Evolutionary conservation across 2,113 vertebrate genomes (phyloP), one percentile per base, ranked within the genome.

Genomic region (Isichthys henryi): DNA sequence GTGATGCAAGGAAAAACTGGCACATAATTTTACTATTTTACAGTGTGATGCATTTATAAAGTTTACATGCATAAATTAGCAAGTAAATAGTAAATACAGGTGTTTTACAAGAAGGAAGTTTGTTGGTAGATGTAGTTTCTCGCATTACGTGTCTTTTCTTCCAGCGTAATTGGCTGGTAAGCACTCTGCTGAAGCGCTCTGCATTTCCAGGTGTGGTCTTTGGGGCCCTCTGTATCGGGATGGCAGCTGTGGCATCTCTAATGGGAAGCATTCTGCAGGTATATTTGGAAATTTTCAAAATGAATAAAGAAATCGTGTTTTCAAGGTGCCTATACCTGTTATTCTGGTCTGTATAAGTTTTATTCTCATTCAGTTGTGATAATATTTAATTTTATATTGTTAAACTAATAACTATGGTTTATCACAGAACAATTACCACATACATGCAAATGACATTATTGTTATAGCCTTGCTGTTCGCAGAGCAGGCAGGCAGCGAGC

Each of bases 181-280:
- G 17, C 46, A 7, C 8, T 83, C 13, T 43, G 80, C 80, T 83
- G 15, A 46, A 23, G 23, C 8, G 13, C 23, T 84, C 17, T 87
- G 3, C 35, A 49, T 45, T 62, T 58, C 15, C 90, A 99, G 98
- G 98, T 95, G 93, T 99, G 3, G 95, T 99, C 49, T 99, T 94
- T 90, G 98, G 98, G 0, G 94, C 10, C 13, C 13, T 98, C 48
- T 99, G 98, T 90, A 98, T 99, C n/a, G 97, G 93, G 27, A 99
- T 99, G 98, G 98, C 97, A 91, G 98, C 94, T 0, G 1, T 99
- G 87, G 97, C 98, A 3, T 99, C 98, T 23, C 0, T 95, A 0
- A 93, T 99, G 96, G 98, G 97, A 91, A 93, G 93, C 48, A 89
- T 99, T 94, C 92, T 99, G 91, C 98, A 99, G 97, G 98, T 99